A percentile compares a stretch with the other conserved stretches of the same genome.
These are phyloP conservation scores for Gasterosteus nipponicus DNA, from an alignment of 2,113 vertebrate genomes.

Conservation along the genomic window DNA sequence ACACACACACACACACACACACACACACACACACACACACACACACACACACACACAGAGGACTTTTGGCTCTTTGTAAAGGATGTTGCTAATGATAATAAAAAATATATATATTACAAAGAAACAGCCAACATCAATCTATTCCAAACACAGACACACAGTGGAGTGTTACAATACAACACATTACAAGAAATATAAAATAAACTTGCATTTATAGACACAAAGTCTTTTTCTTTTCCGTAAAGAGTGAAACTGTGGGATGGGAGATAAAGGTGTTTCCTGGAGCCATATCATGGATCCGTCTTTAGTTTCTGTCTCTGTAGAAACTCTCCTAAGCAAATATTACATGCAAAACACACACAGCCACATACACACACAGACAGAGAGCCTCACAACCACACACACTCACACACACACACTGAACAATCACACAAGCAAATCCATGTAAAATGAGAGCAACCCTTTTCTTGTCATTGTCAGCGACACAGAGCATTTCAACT, in stretches of 20 bases:
- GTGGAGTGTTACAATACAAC: slow-evolving; percentile 1
- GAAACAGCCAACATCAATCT: not conserved
- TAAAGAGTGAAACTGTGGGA: slow-evolving; percentile 34
- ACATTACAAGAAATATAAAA: slow-evolving; percentile 22
- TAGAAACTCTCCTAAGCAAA: slow-evolving; percentile 78
- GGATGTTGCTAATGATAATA: not conserved
- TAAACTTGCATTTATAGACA: not conserved
- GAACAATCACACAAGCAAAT: slow-evolving; percentile 65
- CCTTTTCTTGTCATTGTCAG: slow-evolving; percentile 48
- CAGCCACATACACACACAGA: slow-evolving; percentile 8
- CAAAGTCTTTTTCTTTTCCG: not conserved
- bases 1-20: slow-evolving; percentile 11
- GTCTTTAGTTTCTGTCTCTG: slow-evolving; percentile 68
- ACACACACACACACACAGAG: not conserved
- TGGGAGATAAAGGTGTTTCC: slow-evolving; percentile 18
- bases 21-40: slow-evolving; percentile 21
- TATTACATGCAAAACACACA: slow-evolving; percentile 70
- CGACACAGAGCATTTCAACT: slow-evolving; percentile 37
- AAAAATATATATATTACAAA: not conserved
- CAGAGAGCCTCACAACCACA: slow-evolving; percentile 1
- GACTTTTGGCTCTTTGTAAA: slow-evolving; percentile 20
- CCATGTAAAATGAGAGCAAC: slow-evolving; percentile 66
- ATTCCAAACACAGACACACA: not conserved
- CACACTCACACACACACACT: not conserved
- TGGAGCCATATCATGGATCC: slow-evolving; percentile 31